Evolutionary conservation across 2,888 invertebrate species (phyloP), one percentile per base, ranked within the genome.

Genomic region (Drepana falcataria): DNA sequence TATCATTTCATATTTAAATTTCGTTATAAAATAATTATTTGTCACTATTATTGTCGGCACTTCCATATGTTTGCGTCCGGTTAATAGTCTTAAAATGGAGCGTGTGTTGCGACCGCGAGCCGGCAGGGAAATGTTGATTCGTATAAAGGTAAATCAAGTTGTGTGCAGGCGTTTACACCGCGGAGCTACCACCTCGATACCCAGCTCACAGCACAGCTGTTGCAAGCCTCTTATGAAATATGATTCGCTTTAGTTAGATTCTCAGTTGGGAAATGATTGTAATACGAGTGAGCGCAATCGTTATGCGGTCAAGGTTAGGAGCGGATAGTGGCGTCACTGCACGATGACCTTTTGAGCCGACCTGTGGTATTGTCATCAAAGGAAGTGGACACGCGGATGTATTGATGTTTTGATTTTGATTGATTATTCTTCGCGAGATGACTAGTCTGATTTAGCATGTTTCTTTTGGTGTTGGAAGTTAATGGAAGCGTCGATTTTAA

Each of bases 201-300:
- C 64, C 58, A 44, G 58, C 63, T 66, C 64, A 64, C 59, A 59
- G 59, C 66, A 54, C 57, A 53, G 65, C 75, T 79, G 76, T 77
- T 79, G 80, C 74, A 81, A 77, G 65, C 63, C 55, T 73, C 82
- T 89, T 86, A 82, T 82, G 88, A 88, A 89, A 89, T 85, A 81
- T 85, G 82, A 83, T 79, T 81, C 81, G 85, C 78, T 83, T 85
- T 83, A 74, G 75, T 81, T 80, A 88, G 90, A 86, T 83, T 80
- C 81, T 70, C 67, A 69, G 85, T 87, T 87, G 87, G 76, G 90
- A 86, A 90, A 87, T 71, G 68, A 57, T 58, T 56, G 80, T 68
- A 77, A 77, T 75, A 71, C 61, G 66, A 79, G 85, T 87, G 86
- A 87, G 79, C 84, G 89, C 84, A 84, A 85, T 69, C 55, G 69